Evolutionary conservation across 2,113 vertebrate species (phyloP).

Genomic region (Chauna torquata): DNA sequence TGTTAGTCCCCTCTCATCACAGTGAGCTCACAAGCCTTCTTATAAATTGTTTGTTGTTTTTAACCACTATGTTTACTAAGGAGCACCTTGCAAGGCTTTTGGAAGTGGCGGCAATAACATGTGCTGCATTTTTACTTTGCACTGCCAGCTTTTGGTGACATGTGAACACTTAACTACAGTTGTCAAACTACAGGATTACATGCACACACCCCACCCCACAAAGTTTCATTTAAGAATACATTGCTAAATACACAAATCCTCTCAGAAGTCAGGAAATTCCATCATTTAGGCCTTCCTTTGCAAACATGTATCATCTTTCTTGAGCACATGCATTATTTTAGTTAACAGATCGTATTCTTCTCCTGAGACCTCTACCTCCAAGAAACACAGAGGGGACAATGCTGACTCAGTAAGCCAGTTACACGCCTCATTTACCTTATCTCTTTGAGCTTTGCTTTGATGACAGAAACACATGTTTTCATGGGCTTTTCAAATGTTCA

Average conservation of each 20-base stretch:
- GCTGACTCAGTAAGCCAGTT: neutral
- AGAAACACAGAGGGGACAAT: neutral
- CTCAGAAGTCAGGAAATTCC: neutral
- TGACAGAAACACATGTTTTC: neutral
- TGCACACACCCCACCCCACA: neutral
- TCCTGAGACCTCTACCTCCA: neutral
- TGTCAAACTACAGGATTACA: neutral
- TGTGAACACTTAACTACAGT: neutral
- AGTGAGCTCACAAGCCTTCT: neutral
- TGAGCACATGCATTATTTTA: neutral
- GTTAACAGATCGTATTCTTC: neutral
- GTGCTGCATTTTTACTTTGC: neutral
- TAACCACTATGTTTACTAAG: neutral
- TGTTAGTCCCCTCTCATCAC: rapidly evolving
- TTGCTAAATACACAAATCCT: neutral
- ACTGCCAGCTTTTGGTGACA: neutral
- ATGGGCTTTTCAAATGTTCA: neutral
- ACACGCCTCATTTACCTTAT: neutral
- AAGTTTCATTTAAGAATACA: neutral
- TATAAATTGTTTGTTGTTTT: neutral
- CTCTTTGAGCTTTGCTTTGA: neutral
- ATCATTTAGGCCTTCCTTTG: neutral
- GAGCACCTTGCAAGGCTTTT: neutral
- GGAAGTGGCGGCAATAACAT: neutral
- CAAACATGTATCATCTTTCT: neutral